Evolutionary conservation across 2,797 vertebrate genomes (phyloP), one percentile per base, ranked within the genome.

Genomic region (Mormyrops boulengeri): DNA sequence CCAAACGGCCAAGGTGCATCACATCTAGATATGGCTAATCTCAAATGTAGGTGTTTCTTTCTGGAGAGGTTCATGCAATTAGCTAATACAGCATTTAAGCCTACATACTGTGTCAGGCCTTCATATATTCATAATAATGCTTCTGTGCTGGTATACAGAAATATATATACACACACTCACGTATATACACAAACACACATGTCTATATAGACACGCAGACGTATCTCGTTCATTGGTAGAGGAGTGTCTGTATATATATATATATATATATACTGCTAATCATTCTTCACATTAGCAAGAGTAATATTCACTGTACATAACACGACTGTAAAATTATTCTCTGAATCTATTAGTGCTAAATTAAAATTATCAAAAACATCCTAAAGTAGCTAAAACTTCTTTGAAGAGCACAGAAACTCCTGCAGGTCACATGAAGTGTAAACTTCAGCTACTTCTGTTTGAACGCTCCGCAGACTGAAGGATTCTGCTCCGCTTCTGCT

Each of bases 1-100:
- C 95, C 93, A 92, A 93, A 92, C 96, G 95, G 96, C 97, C 96
- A 94, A 92, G 95, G 94, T 91, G 94, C 92, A 93, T 19, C 19
- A 22, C 12, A 62, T 34, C 34, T 53, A 49, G 94, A 92, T 93
- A 94, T 94, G 93, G 95, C 96, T 93, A 95, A 93, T 90, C 90
- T 93, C 93, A 91, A 92, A 17, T 0, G 22, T 7, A 19, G 69
- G 38, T 2, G 12, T 77, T 77, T 77, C 69, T 6, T 17, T 77
- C 69, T 38, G 34, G 38, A 73, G 26, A 73, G 9, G 30, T 1
- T 34, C 11, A 5, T 4, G 62, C 66, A 17, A 14, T 38, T 38
- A 73, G 26, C 3, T 26, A 0, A 30, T 11, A 12, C 9, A 14
- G 66, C 26, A 69, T 73, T 73, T 73, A 14, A 62, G 57, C n/a